A percentile compares a stretch with the other conserved stretches of the same genome.
Conservation (phyloP, 2,113 vertebrate genomes). For the Siniperca knerii region DNA sequence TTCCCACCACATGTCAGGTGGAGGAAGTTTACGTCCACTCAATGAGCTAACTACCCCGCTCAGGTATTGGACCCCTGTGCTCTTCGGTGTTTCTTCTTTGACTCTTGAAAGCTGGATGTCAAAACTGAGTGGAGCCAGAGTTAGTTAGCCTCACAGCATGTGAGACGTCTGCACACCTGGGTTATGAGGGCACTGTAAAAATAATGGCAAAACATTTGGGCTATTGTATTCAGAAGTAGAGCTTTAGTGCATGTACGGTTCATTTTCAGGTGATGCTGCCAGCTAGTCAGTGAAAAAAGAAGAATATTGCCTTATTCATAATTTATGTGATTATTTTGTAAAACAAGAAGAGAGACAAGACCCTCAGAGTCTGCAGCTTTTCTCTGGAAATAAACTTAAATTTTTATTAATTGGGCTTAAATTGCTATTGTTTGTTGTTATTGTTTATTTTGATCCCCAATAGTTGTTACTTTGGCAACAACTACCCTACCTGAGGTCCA, state of each 20-base stretch:
- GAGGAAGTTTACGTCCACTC: slow-evolving; percentile 71
- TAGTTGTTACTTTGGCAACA: background rate
- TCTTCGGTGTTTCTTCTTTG: slow-evolving; percentile 50
- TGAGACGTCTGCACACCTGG: slow-evolving; percentile 54
- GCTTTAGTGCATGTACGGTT: slow-evolving; percentile 6
- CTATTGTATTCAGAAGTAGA: slow-evolving; percentile 15
- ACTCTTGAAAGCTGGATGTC: slow-evolving; percentile 61
- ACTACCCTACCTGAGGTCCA: background rate
- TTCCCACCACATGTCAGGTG: slow-evolving; percentile 64
- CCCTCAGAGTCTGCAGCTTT: background rate
- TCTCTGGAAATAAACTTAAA: background rate
- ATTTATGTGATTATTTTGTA: background rate
- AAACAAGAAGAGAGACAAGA: background rate
- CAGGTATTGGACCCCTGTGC: slow-evolving; percentile 63
- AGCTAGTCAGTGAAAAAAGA: background rate
- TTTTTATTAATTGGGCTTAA: background rate
- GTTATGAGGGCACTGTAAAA: slow-evolving; percentile 21
- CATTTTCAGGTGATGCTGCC: background rate
- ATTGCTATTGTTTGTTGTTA: background rate
- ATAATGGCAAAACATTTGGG: background rate
- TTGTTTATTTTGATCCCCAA: slow-evolving; percentile 1
- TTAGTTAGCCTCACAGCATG: slow-evolving; percentile 25
- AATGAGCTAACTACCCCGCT: slow-evolving; percentile 42
- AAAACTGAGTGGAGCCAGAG: slow-evolving; percentile 43
- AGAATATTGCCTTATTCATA: background rate